Conservation (phyloP, 1,140 invertebrate genomes). For the Apis dorsata region DNA sequence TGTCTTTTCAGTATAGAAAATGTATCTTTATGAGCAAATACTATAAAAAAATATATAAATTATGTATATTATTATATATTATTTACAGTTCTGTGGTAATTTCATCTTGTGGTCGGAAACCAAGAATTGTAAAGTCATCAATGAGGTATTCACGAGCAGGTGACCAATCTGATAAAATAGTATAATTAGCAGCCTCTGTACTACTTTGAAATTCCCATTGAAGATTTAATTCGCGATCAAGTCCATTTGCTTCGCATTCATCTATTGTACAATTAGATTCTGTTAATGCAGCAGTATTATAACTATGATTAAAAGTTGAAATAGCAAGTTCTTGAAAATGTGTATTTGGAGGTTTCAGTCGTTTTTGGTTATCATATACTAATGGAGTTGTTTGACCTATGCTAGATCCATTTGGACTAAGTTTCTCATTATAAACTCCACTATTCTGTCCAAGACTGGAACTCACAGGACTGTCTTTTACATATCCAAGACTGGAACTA, state of each 20-base stretch:
- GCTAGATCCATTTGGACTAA: slow-evolving; percentile 72
- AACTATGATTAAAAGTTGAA: slow-evolving; percentile 76
- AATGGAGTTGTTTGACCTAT: slow-evolving; percentile 75
- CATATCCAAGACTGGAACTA: slow-evolving; percentile 76
- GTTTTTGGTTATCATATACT: slow-evolving; percentile 71
- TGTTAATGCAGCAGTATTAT: slow-evolving; percentile 51
- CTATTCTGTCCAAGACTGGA: slow-evolving; percentile 74
- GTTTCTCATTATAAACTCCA: slow-evolving; percentile 72
- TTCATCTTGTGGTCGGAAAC: slow-evolving; percentile 88
- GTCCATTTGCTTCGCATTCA: slow-evolving; percentile 53
- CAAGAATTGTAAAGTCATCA: slow-evolving; percentile 87
- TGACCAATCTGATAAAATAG: slow-evolving; percentile 82
- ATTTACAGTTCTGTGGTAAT: slow-evolving; percentile 87
- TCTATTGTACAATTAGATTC: slow-evolving; percentile 46
- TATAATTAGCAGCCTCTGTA: slow-evolving; percentile 76
- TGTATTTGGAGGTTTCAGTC: slow-evolving; percentile 47
- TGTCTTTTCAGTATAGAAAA: slow-evolving; percentile 13
- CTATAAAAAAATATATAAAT: slow-evolving; percentile 33
- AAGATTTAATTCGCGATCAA: slow-evolving; percentile 77
- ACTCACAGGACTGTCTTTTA: slow-evolving; percentile 73
- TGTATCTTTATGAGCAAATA: slow-evolving; percentile 32
- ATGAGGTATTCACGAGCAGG: slow-evolving; percentile 84
- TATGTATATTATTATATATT: slow-evolving; percentile 22
- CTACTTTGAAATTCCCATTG: slow-evolving; percentile 80
- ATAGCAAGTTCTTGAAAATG: slow-evolving; percentile 76